phyloP scores from a whole-genome alignment of 2,113 vertebrate species.

The Ivindomyrus marchei region DNA sequence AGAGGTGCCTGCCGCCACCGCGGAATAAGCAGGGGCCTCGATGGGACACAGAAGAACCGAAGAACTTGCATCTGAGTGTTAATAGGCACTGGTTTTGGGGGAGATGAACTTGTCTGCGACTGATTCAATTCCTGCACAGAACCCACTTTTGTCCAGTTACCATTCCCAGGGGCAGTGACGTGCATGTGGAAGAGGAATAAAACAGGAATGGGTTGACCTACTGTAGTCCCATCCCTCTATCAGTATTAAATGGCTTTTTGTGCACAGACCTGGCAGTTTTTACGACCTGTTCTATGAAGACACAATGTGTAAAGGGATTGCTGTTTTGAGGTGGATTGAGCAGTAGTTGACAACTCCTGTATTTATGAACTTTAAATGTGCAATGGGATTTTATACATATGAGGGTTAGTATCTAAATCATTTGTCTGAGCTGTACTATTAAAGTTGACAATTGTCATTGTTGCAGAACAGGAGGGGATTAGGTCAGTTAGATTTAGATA shows the following conservation, averaged over 20 bases:
- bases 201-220: not conserved
- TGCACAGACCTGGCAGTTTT: constrained; percentile 47
- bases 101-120: constrained; percentile 23
- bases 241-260: constrained; percentile 71
- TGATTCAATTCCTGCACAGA: constrained; percentile 43
- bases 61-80: constrained; percentile 61
- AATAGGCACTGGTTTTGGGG: constrained; percentile 38
- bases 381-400: constrained; percentile 56
- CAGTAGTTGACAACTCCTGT: constrained; percentile 47
- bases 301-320: not conserved
- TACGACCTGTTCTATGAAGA: constrained; percentile 66
- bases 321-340: not conserved
- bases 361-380: constrained; percentile 55
- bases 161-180: constrained; percentile 66
- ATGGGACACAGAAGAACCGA: constrained; percentile 40
- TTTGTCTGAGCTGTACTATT: constrained; percentile 70
- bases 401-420: constrained; percentile 62
- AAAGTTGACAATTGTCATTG: constrained; percentile 76
- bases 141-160: constrained; percentile 61
- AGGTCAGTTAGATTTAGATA: constrained; percentile 77
- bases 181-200: constrained; percentile 36
- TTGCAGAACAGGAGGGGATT: constrained; percentile 59
- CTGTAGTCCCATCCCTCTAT: constrained; percentile 46
- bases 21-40: constrained; percentile 61
- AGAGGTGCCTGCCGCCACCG: constrained; percentile 60